Evolutionary conservation across 1,140 invertebrate species (phyloP), one percentile per base, ranked within the genome.

Genomic region (Penaeus chinensis): DNA sequence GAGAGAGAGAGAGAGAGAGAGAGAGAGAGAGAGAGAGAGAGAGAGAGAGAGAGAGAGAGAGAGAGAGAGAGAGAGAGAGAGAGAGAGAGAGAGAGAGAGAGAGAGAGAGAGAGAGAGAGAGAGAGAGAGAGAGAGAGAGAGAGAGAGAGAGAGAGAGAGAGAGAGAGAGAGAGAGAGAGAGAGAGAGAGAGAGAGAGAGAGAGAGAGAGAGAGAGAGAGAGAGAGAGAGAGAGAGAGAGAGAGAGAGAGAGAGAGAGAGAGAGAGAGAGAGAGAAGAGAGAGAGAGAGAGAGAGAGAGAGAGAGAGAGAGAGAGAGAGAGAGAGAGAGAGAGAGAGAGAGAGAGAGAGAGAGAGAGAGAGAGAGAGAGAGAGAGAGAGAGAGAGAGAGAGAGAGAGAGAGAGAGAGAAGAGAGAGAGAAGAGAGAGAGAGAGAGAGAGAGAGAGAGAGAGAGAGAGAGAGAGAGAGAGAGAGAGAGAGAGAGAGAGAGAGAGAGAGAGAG

Each of bases 61-160:
- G 89, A 92, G 92, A 92, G 88, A 77, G 91, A 93, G 88, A 66
- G 91, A 90, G 24, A 91, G 92, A 90, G 90, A 92, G 32, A 92
- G 93, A 91, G 93, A 93, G 89, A 93, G 92, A 90, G 90, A 69
- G 80, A n/a, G 89, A 10, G 84, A 92, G 93, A 92, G 93, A 93
- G 87, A 90, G 80, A 47, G 77, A 85, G 82, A 90, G 78, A 74
- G 79, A 79, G 19, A 76, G 32, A 18, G 69, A 76, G 89, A 76
- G 82, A 90, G 37, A 74, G 47, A 42, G 62, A n/a, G 47, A 47
- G 54, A 74, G 77, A 54, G 22, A 63, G 54, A 74, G 54, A 74
- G 24, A 24, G 24, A 24, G 20, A 24, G 11, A 37, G 32, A 11
- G 32, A 60, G 77, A 79, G 61, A 77, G 42, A 74, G 63, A 8